Conservation (phyloP, 2,888 invertebrate species). For the Himalopsyche anomala region DNA sequence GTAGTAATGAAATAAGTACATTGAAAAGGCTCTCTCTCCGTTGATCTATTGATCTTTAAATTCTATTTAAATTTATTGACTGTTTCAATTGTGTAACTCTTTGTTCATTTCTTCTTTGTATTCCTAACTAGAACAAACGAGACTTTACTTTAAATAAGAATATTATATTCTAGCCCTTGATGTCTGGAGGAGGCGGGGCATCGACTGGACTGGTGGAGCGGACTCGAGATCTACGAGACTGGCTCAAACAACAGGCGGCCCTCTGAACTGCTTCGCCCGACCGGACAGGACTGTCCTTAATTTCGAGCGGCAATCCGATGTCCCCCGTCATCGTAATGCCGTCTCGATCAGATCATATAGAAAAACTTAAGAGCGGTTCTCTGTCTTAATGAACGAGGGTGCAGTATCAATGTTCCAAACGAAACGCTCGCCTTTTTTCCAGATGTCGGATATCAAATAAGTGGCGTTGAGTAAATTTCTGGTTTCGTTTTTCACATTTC, state of each 20-base stretch:
- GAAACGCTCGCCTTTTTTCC: neutral
- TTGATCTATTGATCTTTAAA: neutral
- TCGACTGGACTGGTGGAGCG: constrained; percentile 81
- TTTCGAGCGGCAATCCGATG: neutral
- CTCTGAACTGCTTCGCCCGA: constrained; percentile 51
- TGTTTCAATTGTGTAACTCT: neutral
- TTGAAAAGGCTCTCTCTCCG: neutral
- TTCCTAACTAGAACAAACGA: neutral
- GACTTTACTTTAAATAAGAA: neutral
- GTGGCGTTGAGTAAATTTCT: too few species aligned
- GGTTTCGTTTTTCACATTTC: too few species aligned
- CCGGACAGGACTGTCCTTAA: neutral
- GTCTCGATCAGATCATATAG: neutral
- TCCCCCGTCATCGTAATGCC: neutral
- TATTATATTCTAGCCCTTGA: constrained; percentile 66
- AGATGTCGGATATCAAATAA: too few species aligned
- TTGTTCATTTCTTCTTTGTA: neutral
- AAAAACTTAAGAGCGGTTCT: neutral
- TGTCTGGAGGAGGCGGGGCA: constrained; percentile 73
- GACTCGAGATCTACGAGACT: constrained; percentile 81
- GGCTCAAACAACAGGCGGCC: constrained; percentile 76
- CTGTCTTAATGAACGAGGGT: neutral
- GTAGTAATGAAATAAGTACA: neutral
- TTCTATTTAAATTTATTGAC: neutral
- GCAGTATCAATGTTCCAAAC: too few species aligned